Evolutionary conservation across 2,113 vertebrate species (phyloP).

Genomic region (Myiozetetes cayanensis): DNA sequence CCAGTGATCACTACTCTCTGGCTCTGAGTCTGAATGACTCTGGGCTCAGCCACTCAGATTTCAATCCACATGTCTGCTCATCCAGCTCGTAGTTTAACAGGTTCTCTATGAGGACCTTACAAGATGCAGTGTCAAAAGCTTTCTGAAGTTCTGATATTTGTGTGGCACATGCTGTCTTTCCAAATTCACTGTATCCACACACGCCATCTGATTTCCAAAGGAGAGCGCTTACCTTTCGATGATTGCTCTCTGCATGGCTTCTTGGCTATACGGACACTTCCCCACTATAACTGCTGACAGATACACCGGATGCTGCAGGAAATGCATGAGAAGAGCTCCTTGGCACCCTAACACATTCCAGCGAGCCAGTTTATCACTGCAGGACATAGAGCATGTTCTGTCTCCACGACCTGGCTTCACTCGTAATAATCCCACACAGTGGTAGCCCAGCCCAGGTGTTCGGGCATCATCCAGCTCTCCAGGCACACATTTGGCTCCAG

Average conservation of each 20-base stretch:
- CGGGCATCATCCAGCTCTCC: slow-evolving; percentile 75
- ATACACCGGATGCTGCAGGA: slow-evolving; percentile 86
- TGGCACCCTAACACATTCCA: slow-evolving; percentile 91
- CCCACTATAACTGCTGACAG: slow-evolving; percentile 85
- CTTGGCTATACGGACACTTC: slow-evolving; percentile 83
- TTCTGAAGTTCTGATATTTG: background rate
- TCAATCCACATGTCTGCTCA: background rate
- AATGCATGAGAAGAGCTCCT: slow-evolving; percentile 91
- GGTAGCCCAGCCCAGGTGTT: slow-evolving; percentile 78
- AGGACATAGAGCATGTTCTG: slow-evolving; percentile 89
- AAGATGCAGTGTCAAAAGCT: background rate
- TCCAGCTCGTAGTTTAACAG: background rate
- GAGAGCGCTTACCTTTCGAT: slow-evolving; percentile 72
- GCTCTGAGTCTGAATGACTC: background rate
- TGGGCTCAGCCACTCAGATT: background rate
- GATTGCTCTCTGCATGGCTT: slow-evolving; percentile 84
- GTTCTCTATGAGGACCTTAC: background rate
- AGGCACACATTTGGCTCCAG: slow-evolving; percentile 90
- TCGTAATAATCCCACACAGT: slow-evolving; percentile 82
- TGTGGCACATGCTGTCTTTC: rapidly evolving
- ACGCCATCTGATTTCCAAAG: background rate
- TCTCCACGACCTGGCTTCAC: slow-evolving; percentile 93
- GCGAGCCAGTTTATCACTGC: slow-evolving; percentile 91
- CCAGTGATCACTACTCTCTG: background rate
- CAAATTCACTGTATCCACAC: background rate